Base-by-base conservation (phyloP, 2,113 vertebrate genomes). In the Rutilus rutilus region DNA sequence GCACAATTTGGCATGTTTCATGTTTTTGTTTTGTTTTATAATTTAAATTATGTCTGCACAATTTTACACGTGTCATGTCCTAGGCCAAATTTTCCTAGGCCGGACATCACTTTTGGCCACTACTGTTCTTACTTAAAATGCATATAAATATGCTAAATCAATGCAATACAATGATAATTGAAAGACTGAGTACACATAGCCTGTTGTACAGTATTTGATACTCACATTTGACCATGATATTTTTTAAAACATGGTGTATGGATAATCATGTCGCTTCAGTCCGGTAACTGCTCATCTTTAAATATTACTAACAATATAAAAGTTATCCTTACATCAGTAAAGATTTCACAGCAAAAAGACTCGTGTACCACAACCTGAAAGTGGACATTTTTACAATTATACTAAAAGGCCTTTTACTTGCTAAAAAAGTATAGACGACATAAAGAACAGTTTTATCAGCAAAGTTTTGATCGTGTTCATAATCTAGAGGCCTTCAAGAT, bases 311-410 rank as follows among this genome's bases (percentile, higher is more conserved):
- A 54, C 6, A 54, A 21, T 54, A 54, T 54, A 54, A 7, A 54
- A 54, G 17, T 7, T 21, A 57, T 21, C 8, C 6, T 2, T 57
- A 21, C 19, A 11, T 27, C n/a, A 64, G 11, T 14, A 14, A 25
- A 27, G n/a, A 62, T 62, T 62, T 62, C 59, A 62, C n/a, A 30
- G 27, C 27, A 65, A 65, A 65, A 65, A 65, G 64, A 64, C 62
- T 6, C 2, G 17, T 59, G 21, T 42, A 42, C 39, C 7, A 42
- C 39, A 42, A 8, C 39, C 39, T 42, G 7, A 60, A 60, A 8
- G 57, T 60, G 57, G 57, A 25, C 60, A 27, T 25, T 64, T 64
- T 14, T 64, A 27, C 60, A 64, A 27, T 64, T 27, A 12, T 2
- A 14, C 10, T 17, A 52, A 54, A 21, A 54, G 17, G 17, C 12